Percentiles rank a stretch among this genome's conserved stretches.
Conservation (phyloP, 2,888 invertebrate species). For the Calliscelio sp. region DNA sequence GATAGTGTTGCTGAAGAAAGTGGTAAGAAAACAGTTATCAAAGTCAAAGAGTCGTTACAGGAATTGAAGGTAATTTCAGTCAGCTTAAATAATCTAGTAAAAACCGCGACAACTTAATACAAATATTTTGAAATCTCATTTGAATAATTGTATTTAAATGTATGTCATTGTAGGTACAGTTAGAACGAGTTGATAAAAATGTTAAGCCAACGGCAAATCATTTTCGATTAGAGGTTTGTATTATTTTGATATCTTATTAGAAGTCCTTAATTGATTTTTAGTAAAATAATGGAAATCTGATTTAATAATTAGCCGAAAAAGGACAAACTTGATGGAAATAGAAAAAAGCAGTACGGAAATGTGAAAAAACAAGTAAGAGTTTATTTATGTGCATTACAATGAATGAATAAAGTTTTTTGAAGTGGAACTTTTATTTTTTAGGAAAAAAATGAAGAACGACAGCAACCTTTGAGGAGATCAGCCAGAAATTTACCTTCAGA, state of each 20-base stretch:
- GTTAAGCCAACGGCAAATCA: not conserved
- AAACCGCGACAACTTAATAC: too few relatives aligned
- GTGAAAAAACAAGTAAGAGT: not conserved
- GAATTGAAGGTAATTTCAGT: conserved; percentile 30
- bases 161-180: conserved; percentile 3
- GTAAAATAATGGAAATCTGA: too few relatives aligned
- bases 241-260: too few relatives aligned
- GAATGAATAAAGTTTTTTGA: too few relatives aligned
- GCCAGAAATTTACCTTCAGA: conserved; percentile 19
- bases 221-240: not conserved
- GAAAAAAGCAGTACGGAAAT: not conserved
- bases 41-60: not conserved
- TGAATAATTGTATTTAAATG: too few relatives aligned
- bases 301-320: not conserved
- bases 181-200: not conserved
- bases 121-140: too few relatives aligned
- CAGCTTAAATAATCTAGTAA: too few relatives aligned
- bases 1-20: conserved; percentile 8
- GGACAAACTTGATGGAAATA: not conserved
- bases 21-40: not conserved
- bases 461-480: not conserved
- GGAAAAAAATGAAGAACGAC: conserved; percentile 36
- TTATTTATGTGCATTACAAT: too few relatives aligned
- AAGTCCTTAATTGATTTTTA: too few relatives aligned
- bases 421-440: conserved; percentile 31